Base-by-base conservation (phyloP, 2,113 vertebrate genomes). In the Apodemus speciosus region DNA sequence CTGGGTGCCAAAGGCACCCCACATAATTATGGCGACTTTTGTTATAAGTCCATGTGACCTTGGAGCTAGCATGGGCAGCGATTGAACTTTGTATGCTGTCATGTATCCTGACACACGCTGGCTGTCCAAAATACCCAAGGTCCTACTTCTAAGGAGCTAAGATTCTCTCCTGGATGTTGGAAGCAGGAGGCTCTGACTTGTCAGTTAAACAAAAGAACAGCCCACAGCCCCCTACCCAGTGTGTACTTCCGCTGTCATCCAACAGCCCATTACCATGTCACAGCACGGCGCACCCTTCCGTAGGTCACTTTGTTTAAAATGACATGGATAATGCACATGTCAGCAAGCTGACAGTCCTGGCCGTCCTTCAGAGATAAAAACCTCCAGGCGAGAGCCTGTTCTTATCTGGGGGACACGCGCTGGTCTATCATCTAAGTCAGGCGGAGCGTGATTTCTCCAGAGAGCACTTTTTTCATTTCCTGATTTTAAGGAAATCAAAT, bases 401-500 rank as follows among this genome's bases (percentile, higher is more conserved):
- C 99, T 99, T 99, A 99, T 99, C 99, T 98, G 97, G 97, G 98
- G 95, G 98, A 98, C 98, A 98, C 94, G 98, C 98, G 98, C 98
- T 97, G 98, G 97, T 98, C 98, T 98, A 98, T 98, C 99, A 98
- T 98, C 98, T 98, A 98, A 98, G 98, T 98, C 98, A 98, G 98
- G 98, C 98, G 98, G 98, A 99, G 98, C 98, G 98, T 98, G 98
- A 99, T 99, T 99, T 99, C 99, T 99, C 99, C 98, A 93, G 99
- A 99, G 99, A 99, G 98, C 98, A 98, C 98, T 99, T 99, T 99
- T 99, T 98, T 98, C 98, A 99, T 99, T 99, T 99, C 99, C 98
- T 98, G 98, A 99, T 99, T 99, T 99, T 99, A 99, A 99, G 98
- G 98, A 99, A 99, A 99, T 99, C 98, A 99, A 99, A 99, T 99